These are phyloP conservation scores for Ceratosolen solmsi DNA, from an alignment of 1,140 invertebrate species.

Conservation along the genomic window DNA sequence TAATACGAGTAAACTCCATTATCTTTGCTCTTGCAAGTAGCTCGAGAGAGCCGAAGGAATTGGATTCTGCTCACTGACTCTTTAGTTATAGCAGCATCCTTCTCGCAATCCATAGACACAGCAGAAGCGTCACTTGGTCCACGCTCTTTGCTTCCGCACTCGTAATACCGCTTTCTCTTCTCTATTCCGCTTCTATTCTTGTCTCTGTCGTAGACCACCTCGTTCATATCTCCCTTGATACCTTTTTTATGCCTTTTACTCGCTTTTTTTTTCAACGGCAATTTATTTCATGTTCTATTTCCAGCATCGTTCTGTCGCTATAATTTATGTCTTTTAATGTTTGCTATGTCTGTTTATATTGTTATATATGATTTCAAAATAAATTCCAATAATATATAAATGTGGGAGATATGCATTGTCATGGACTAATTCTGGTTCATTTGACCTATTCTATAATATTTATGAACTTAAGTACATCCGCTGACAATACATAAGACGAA, in stretches of 20 bases:
- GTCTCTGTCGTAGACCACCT: neutral
- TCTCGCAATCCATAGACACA: constrained; percentile 16
- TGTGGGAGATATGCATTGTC: neutral
- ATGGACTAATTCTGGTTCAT: no score
- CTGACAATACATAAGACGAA: no score
- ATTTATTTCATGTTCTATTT: neutral
- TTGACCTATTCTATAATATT: no score
- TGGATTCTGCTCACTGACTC: constrained; percentile 24
- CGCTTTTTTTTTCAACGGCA: neutral
- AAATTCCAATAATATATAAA: neutral
- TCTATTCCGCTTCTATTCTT: neutral
- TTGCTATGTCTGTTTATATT: neutral
- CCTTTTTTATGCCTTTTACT: neutral
- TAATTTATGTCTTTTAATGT: constrained; percentile 9
- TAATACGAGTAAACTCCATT: constrained; percentile 31
- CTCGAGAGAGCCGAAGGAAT: constrained; percentile 11
- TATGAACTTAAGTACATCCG: no score
- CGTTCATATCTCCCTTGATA: neutral
- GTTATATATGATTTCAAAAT: neutral
- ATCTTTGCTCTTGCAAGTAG: neutral
- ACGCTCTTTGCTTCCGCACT: neutral
- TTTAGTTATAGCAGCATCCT: constrained; percentile 13
- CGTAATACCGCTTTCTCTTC: neutral
- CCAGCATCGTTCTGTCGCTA: neutral
- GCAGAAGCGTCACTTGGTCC: neutral